Conservation (phyloP, 2,113 vertebrate species). For the Plecotus auritus region DNA sequence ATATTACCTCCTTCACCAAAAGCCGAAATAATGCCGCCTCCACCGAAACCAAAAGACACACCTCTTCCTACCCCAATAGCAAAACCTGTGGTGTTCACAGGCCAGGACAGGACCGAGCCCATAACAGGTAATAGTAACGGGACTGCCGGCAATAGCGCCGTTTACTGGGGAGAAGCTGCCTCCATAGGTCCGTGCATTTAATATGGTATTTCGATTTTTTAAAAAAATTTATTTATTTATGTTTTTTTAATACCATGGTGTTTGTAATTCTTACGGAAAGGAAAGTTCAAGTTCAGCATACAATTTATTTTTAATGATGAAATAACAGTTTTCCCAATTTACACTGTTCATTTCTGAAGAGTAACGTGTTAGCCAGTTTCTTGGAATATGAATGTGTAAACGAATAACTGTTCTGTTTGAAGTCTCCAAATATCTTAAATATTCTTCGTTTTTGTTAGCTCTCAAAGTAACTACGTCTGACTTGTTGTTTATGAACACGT, state of each 20-base stretch:
- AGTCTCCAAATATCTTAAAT: neutral
- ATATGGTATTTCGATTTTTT: neutral
- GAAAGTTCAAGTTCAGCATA: neutral
- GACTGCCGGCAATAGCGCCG: accelerated
- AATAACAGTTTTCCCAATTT: neutral
- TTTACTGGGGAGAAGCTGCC: neutral
- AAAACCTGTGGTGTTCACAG: conserved; percentile 83
- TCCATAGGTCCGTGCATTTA: neutral
- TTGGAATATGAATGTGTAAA: neutral
- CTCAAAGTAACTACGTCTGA: neutral
- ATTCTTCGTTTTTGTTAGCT: neutral
- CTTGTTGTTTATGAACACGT: neutral
- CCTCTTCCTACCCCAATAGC: conserved; percentile 67
- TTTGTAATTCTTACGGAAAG: neutral
- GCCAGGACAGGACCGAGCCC: conserved; percentile 90
- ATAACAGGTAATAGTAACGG: conserved; percentile 86
- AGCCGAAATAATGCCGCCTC: conserved; percentile 85
- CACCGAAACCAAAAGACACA: conserved; percentile 77
- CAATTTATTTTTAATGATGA: neutral
- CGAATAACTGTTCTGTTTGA: neutral
- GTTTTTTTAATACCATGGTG: neutral
- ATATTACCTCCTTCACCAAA: conserved; percentile 92
- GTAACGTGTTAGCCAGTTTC: neutral
- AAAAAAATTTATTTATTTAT: no score
- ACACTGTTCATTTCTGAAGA: neutral